phyloP scores from a whole-genome alignment of 2,888 invertebrate genomes.

The Emesis furor region DNA sequence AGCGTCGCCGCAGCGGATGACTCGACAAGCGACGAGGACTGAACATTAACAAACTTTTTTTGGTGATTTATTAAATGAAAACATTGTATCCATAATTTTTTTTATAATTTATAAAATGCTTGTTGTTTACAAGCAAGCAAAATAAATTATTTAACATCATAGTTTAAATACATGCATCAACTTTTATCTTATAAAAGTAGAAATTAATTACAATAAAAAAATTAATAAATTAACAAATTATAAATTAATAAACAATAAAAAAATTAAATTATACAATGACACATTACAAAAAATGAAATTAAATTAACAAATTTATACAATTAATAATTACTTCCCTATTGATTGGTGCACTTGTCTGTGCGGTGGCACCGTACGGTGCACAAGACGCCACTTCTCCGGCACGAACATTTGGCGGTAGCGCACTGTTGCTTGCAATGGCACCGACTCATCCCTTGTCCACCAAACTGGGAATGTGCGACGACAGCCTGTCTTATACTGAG shows the following conservation, averaged over 20 bases:
- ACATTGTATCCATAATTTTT: neutral
- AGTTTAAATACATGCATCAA: neutral
- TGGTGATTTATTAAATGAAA: slow-evolving; percentile 8
- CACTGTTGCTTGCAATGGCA: slow-evolving; percentile 16
- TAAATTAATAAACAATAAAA: too few relatives aligned
- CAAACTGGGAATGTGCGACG: slow-evolving; percentile 7
- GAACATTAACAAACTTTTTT: slow-evolving; percentile 4
- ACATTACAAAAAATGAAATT: neutral
- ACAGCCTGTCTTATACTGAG: slow-evolving; percentile 23
- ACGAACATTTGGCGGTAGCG: slow-evolving; percentile 14
- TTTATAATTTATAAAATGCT: neutral
- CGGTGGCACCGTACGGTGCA: slow-evolving; percentile 22
- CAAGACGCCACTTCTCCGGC: slow-evolving; percentile 17
- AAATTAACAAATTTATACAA: too few relatives aligned
- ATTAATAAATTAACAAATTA: too few relatives aligned
- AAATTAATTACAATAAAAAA: neutral
- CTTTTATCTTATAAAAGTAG: slow-evolving; percentile 13
- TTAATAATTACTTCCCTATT: neutral
- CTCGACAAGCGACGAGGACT: slow-evolving; percentile 14
- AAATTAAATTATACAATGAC: neutral
- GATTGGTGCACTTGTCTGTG: slow-evolving; percentile 7
- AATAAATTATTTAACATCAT: neutral
- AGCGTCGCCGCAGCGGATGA: slow-evolving; percentile 9
- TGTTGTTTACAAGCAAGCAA: neutral
- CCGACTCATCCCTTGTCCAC: slow-evolving; percentile 16